Evolutionary conservation across 1,140 invertebrate species (phyloP).

Genomic region (Drosophila pruinosa): DNA sequence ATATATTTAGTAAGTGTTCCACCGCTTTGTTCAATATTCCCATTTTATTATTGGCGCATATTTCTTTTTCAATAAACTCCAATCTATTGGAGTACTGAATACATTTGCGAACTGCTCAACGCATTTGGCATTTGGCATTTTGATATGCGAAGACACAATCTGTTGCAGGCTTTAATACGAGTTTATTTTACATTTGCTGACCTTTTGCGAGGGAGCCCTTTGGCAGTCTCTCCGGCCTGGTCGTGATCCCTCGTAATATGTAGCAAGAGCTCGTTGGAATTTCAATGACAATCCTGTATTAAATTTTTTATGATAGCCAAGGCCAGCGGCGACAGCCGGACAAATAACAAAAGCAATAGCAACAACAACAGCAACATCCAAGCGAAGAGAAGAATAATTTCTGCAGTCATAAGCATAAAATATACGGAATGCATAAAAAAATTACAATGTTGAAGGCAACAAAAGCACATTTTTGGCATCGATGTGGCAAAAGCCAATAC

Average conservation of each 20-base stretch:
- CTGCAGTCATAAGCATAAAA: constrained; percentile 72
- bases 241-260: background rate
- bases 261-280: constrained; percentile 23
- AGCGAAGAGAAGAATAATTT: constrained; percentile 43
- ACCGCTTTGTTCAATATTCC: background rate
- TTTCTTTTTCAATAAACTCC: background rate
- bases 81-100: background rate
- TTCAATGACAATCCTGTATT: constrained; percentile 40
- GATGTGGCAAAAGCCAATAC: background rate
- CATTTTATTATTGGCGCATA: background rate
- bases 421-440: constrained; percentile 44
- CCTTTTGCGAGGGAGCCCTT: constrained; percentile 18
- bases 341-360: constrained; percentile 40
- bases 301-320: constrained; percentile 42
- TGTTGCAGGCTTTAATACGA: constrained; percentile 4
- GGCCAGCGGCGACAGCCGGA: constrained; percentile 36
- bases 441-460: constrained; percentile 26
- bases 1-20: background rate
- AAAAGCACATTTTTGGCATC: constrained; percentile 21
- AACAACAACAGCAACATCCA: constrained; percentile 8
- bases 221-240: background rate
- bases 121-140: background rate
- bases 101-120: background rate
- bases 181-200: constrained; percentile 15
- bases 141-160: background rate